These are phyloP conservation scores for Artibeus lituratus DNA, from an alignment of 2,797 vertebrate species.

Conservation along the genomic window DNA sequence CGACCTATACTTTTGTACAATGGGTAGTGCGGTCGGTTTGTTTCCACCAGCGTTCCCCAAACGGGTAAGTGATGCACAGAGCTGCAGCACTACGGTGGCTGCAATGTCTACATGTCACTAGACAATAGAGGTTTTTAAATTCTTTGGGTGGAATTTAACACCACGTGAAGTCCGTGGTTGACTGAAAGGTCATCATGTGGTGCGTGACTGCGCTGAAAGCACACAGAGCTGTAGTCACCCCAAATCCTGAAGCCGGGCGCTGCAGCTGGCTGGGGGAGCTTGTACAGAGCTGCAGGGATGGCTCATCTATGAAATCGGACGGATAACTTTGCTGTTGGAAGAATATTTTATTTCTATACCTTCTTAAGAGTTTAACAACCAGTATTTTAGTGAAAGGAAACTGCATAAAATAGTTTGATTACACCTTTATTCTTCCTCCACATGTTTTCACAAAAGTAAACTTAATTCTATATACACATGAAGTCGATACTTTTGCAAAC, in stretches of 20 bases:
- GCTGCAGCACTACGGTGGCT: not conserved
- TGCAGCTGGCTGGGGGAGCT: not conserved
- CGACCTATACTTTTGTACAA: too few species aligned
- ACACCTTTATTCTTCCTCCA: not conserved
- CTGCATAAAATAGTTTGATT: not conserved
- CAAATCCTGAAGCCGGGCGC: not conserved
- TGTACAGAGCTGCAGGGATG: not conserved
- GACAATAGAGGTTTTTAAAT: not conserved
- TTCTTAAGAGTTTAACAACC: not conserved
- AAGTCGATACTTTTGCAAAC: not conserved
- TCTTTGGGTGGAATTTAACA: too few species aligned
- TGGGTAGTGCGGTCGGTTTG: not conserved
- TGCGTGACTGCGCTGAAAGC: not conserved
- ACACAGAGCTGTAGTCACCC: not conserved
- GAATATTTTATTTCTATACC: slow-evolving; percentile 6
- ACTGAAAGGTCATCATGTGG: too few species aligned
- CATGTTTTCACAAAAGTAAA: not conserved
- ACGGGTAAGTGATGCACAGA: not conserved
- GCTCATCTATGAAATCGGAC: not conserved
- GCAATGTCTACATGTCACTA: not conserved
- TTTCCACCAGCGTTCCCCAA: not conserved
- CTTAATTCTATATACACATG: not conserved
- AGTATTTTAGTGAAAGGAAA: not conserved
- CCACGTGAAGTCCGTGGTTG: too few species aligned
- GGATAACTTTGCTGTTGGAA: not conserved